Evolutionary conservation across 37 sponge, comb jelly and placozoan species (phyloP).

Genomic region (Agelas oroides): DNA sequence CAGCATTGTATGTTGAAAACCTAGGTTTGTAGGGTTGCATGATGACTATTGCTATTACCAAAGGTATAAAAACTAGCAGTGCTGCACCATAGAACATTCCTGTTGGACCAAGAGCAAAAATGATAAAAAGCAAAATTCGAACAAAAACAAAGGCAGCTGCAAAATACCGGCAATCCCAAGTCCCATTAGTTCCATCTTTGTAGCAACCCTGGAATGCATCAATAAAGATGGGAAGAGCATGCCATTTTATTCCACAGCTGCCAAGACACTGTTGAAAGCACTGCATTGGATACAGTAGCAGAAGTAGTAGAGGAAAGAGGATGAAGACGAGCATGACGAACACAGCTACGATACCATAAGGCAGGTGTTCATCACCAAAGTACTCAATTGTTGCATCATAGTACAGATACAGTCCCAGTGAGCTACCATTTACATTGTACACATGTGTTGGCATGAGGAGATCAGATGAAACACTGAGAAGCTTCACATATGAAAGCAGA

Average conservation of each 20-base stretch:
- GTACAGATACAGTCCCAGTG: conserved; percentile 8
- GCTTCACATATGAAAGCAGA: conserved; percentile 61
- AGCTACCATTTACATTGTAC: neutral
- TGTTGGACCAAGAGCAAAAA: neutral
- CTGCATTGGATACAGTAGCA: conserved; percentile 15
- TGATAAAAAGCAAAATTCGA: conserved; percentile 25
- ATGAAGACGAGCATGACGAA: conserved; percentile 5
- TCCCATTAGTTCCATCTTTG: conserved; percentile 55
- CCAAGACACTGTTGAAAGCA: conserved; percentile 8
- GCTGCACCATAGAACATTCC: neutral
- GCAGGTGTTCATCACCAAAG: conserved; percentile 24
- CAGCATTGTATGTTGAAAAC: neutral
- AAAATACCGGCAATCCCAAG: conserved; percentile 50
- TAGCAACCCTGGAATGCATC: conserved; percentile 65
- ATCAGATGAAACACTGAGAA: conserved; percentile 23
- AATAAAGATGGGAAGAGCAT: conserved; percentile 20
- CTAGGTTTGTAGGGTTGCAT: neutral
- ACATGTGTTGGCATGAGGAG: conserved; percentile 31
- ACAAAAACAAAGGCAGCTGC: conserved; percentile 46
- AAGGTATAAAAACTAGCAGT: neutral
- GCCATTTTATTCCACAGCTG: neutral
- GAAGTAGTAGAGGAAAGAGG: conserved; percentile 41
- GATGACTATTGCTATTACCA: neutral
- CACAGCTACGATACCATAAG: conserved; percentile 37
- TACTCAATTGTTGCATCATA: conserved; percentile 23